Conservation (phyloP, 2,888 invertebrate species). For the Lepidocyrtinus sp. region DNA sequence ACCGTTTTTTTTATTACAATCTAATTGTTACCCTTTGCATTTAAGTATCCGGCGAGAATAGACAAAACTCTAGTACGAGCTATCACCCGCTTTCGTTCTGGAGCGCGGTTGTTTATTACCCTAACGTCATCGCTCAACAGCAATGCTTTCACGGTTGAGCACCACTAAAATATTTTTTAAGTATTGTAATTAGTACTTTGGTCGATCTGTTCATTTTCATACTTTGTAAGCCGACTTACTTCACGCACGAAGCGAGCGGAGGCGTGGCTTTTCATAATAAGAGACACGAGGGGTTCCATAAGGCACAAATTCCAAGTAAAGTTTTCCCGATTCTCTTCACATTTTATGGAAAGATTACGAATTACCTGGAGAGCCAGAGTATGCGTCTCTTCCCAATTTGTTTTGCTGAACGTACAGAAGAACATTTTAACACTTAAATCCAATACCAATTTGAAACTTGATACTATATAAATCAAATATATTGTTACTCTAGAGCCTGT, state of each 20-base stretch:
- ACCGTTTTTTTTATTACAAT: neutral
- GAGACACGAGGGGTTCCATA: constrained; percentile 32
- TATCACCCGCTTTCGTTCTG: constrained; percentile 62
- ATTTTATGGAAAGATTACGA: constrained; percentile 63
- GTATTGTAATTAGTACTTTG: too few relatives aligned
- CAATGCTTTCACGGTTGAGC: constrained; percentile 60
- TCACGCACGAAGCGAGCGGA: constrained; percentile 59
- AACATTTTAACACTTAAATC: neutral
- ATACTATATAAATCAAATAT: neutral
- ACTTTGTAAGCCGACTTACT: constrained; percentile 46
- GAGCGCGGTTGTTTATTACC: constrained; percentile 64
- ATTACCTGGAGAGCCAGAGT: constrained; percentile 55
- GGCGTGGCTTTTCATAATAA: constrained; percentile 46
- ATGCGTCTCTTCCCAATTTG: constrained; percentile 37
- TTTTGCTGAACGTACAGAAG: constrained; percentile 18
- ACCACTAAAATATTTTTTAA: constrained; percentile 67
- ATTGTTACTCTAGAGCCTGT: constrained; percentile 62
- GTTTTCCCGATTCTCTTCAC: constrained; percentile 63
- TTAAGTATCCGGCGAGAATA: constrained; percentile 24
- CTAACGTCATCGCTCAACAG: constrained; percentile 61
- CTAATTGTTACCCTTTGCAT: neutral
- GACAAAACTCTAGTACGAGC: constrained; percentile 33
- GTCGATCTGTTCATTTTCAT: neutral
- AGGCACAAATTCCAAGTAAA: constrained; percentile 42
- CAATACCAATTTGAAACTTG: neutral